Base-by-base conservation (phyloP, 2,888 invertebrate genomes). In the Drosophila suboccidentalis region DNA sequence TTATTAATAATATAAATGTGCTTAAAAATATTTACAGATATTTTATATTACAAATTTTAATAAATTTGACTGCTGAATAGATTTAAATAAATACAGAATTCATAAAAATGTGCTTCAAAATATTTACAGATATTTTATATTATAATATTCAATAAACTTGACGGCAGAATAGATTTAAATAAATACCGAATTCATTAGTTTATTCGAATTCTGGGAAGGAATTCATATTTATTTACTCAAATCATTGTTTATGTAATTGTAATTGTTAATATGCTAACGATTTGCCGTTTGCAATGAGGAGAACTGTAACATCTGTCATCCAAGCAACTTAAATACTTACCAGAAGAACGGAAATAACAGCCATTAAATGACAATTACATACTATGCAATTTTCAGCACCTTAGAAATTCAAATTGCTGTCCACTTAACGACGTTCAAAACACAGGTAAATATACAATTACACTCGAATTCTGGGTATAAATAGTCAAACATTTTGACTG, bases 321-420 rank as follows among this genome's bases (percentile, higher is more conserved):
- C 11, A 50, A 59, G 71, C 50, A 22, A 54, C 10, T 43, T 41
- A 59, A 77, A 54, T 22, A 54, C 10, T 43, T 9, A 3, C 22
- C 15, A 19, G 44, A 57, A 58, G 49, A 9, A n/a, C 36, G 26
- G 10, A 51, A 76, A 75, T 80, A 38, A 62, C 50, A 53, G 70
- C 54, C 43, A 79, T 76, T 76, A 70, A 65, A 46, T 49, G 43
- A 49, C 76, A 75, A 62, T 65, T 70, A 76, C 54, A 46, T 22
- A 59, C 50, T 34, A 54, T 75, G 80, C 80, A 65, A 76, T 76
- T 76, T 75, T 62, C 76, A 75, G 59, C 76, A 76, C 76, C 80
- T 76, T 76, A 80, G 13, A 69, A 22, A 80, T 79, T 64, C 76
- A 76, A 76, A 76, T 76, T 76, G 80, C 76, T 22, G 46, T 0